phyloP scores from a whole-genome alignment of 2,797 vertebrate genomes.

The Morelia viridis region DNA sequence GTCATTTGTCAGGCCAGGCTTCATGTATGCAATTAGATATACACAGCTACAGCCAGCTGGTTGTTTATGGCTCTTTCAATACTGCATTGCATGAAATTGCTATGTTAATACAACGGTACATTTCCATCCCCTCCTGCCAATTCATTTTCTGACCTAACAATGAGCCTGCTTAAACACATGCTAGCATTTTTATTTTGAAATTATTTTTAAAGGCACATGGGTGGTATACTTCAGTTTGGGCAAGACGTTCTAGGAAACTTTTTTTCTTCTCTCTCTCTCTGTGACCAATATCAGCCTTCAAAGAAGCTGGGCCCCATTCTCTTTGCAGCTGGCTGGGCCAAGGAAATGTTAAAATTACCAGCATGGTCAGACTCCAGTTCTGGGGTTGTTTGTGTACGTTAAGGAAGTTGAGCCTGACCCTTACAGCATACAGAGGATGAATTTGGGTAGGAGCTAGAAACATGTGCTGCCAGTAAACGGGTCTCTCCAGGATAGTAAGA shows the following conservation, averaged over 20 bases:
- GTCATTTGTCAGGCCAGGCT: neutral
- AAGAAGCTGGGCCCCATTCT: neutral
- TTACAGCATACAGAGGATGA: no score
- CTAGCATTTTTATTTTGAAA: slow-evolving; percentile 31
- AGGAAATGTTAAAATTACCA: neutral
- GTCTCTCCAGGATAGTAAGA: neutral
- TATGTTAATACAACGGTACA: neutral
- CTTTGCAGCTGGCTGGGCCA: neutral
- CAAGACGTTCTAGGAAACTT: neutral
- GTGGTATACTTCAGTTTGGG: neutral
- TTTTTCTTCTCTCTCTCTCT: no score
- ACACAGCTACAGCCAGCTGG: neutral
- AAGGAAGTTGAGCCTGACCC: neutral
- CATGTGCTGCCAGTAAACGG: neutral
- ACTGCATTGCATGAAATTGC: neutral
- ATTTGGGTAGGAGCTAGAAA: neutral
- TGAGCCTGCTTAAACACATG: slow-evolving; percentile 41
- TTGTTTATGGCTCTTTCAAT: neutral
- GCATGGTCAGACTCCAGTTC: slow-evolving; percentile 6
- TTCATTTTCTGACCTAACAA: slow-evolving; percentile 23
- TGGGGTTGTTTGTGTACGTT: slow-evolving; percentile 32
- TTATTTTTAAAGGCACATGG: neutral
- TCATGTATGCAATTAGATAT: accelerated
- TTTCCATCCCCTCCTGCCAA: neutral
- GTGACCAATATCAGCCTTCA: slow-evolving; percentile 39